Evolutionary conservation across 2,113 vertebrate species (phyloP).

Genomic region (Leptocoma aspasia): DNA sequence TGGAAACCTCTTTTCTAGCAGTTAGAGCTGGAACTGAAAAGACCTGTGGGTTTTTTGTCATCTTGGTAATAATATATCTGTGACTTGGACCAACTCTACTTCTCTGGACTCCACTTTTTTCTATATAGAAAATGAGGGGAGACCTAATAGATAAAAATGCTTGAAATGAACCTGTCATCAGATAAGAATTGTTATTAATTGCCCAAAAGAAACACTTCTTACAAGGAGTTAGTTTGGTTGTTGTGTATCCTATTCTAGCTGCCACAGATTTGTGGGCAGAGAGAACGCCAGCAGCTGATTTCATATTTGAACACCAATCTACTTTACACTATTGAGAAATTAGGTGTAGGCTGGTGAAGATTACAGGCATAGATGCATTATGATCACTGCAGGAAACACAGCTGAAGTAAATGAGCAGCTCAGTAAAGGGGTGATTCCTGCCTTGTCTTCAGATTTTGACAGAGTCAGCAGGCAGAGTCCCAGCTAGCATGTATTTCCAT

Average conservation of each 20-base stretch:
- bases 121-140: neutral
- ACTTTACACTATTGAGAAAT: neutral
- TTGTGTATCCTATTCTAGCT: neutral
- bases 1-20: neutral
- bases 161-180: neutral
- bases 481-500: neutral
- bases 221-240: neutral
- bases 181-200: neutral
- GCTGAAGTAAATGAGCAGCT: neutral
- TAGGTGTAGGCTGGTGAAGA: neutral
- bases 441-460: neutral
- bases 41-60: neutral
- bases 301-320: neutral
- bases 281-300: fast-evolving
- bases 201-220: neutral
- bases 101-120: neutral
- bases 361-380: neutral
- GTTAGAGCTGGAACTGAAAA: neutral
- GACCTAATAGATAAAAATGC: neutral
- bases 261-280: neutral
- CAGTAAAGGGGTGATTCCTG: neutral
- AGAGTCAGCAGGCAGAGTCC: neutral
- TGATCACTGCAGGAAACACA: neutral
- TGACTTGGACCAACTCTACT: neutral
- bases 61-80: neutral